Evolutionary conservation across 1,140 invertebrate species (phyloP).

Genomic region (Venustaconcha ellipsiformis): DNA sequence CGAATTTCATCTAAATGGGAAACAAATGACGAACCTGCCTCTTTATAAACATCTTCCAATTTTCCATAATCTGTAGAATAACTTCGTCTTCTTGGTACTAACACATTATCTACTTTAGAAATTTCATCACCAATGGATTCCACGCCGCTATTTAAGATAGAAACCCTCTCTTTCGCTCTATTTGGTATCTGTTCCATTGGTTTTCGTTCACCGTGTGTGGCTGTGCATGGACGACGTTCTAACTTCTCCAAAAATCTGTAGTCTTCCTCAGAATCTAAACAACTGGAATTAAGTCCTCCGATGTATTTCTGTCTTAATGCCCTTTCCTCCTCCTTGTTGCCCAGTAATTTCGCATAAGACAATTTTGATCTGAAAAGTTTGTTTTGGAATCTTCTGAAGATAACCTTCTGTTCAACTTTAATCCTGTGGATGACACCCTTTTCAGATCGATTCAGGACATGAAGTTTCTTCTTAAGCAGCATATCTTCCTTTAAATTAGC

Average conservation of each 20-base stretch:
- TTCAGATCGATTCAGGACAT: slow-evolving; percentile 22
- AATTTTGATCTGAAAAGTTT: slow-evolving; percentile 19
- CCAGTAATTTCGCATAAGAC: slow-evolving; percentile 18
- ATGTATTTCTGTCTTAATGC: slow-evolving; percentile 15
- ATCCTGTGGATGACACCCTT: slow-evolving; percentile 23
- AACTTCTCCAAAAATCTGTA: slow-evolving; percentile 26
- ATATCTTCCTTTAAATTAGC: slow-evolving; percentile 31
- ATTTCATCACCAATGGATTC: no score
- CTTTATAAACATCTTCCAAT: no score
- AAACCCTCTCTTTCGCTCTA: no score
- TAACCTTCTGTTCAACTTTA: slow-evolving; percentile 29
- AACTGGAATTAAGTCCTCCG: slow-evolving; percentile 25
- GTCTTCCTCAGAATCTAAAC: slow-evolving; percentile 20
- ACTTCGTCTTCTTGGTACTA: no score
- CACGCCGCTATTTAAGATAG: no score
- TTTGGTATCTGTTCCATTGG: no score
- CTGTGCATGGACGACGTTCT: slow-evolving; percentile 23
- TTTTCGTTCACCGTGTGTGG: background rate
- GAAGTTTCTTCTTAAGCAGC: slow-evolving; percentile 21
- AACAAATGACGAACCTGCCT: no score
- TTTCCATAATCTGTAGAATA: no score
- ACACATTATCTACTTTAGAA: no score
- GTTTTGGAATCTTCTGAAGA: slow-evolving; percentile 26
- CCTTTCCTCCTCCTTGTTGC: slow-evolving; percentile 12
- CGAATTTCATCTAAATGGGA: no score